Percentiles rank a stretch among this genome's conserved stretches.
Evolutionary conservation across 2,888 invertebrate genomes (phyloP).

Genomic region (Synanthedon myopaeformis): DNA sequence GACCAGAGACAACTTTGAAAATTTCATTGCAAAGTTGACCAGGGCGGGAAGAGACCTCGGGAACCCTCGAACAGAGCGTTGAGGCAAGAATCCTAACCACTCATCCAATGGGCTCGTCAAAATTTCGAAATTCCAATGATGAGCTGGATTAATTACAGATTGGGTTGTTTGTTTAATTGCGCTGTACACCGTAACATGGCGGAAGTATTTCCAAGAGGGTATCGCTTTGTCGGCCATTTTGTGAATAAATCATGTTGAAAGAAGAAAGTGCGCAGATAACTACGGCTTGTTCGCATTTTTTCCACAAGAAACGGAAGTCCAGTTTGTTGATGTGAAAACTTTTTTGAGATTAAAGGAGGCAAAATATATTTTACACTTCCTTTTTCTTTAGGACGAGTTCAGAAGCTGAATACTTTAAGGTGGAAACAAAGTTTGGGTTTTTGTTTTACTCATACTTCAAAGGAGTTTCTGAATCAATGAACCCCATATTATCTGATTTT

Average conservation of each 20-base stretch:
- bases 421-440: not conserved
- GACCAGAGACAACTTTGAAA: too few species aligned
- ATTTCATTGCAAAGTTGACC: too few species aligned
- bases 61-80: too few species aligned
- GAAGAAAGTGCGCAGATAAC: slow-evolving; percentile 10
- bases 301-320: not conserved
- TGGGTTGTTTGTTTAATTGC: too few species aligned
- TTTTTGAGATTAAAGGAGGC: slow-evolving; percentile 7
- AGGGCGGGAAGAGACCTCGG: too few species aligned
- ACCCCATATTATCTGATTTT: too few species aligned
- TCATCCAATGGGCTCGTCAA: too few species aligned
- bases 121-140: too few species aligned
- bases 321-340: slow-evolving; percentile 11
- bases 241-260: slow-evolving; percentile 13
- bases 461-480: not conserved
- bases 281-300: slow-evolving; percentile 5
- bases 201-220: not conserved
- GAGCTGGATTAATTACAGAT: too few species aligned
- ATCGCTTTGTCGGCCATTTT: slow-evolving; percentile 5
- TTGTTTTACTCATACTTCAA: not conserved
- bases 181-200: too few species aligned
- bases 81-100: too few species aligned
- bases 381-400: not conserved
- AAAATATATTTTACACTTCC: slow-evolving; percentile 1
- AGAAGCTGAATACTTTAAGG: not conserved